A percentile compares a stretch with the other conserved stretches of the same genome.
Conservation (phyloP, 2,888 invertebrate species). For the Neoitamus cyanurus region DNA sequence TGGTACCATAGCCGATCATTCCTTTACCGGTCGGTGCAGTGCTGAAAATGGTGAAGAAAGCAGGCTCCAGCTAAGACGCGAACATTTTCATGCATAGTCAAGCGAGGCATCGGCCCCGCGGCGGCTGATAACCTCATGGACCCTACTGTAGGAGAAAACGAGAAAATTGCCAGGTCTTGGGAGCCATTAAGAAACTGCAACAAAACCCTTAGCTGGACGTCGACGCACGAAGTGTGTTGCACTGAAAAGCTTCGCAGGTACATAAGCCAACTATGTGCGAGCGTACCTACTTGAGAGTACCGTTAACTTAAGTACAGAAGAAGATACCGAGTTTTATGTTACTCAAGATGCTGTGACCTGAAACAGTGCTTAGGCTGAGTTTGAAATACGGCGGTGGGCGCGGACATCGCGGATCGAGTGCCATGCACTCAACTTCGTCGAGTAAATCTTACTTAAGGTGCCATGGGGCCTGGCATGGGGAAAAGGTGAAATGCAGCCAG, state of each 20-base stretch:
- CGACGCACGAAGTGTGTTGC: not conserved
- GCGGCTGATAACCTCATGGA: conserved; percentile 42
- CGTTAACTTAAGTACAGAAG: conserved; percentile 36
- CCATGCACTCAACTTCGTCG: not conserved
- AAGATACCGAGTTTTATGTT: conserved; percentile 33
- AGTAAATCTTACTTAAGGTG: not conserved
- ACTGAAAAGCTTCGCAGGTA: not conserved
- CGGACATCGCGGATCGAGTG: not conserved
- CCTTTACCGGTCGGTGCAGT: not conserved
- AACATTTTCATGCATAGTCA: conserved; percentile 29
- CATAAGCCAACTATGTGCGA: not conserved
- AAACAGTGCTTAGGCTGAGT: conserved; percentile 18
- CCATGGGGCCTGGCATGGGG: not conserved
- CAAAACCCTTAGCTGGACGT: conserved; percentile 27
- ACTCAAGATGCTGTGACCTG: conserved; percentile 39
- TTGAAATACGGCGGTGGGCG: not conserved
- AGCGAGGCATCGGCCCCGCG: conserved; percentile 1
- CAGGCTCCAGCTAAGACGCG: not conserved
- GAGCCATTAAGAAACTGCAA: conserved; percentile 15
- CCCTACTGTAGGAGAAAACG: conserved; percentile 26
- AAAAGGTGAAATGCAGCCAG: conserved; percentile 35
- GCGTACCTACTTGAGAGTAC: conserved; percentile 20
- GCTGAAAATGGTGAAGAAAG: conserved; percentile 18
- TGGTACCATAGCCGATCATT: not conserved
- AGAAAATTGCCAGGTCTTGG: conserved; percentile 28